Percentiles rank a stretch among this genome's conserved stretches.
Evolutionary conservation across 2,888 invertebrate species (phyloP).

Genomic region (Trissoscelio sp.): DNA sequence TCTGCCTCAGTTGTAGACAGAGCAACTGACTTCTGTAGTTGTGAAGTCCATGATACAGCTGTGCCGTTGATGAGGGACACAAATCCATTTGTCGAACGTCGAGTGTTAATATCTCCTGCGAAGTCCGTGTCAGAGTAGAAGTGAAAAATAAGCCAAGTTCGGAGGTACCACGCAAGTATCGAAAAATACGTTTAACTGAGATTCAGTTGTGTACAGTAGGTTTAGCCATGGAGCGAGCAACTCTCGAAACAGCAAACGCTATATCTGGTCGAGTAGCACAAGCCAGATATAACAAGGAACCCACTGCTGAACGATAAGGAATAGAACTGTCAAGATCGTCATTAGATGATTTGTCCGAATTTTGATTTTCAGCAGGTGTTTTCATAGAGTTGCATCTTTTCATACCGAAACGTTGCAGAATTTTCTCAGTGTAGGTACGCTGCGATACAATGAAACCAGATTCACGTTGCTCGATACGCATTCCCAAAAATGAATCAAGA

Average conservation of each 20-base stretch:
- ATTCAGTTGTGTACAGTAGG: slow-evolving; percentile 19
- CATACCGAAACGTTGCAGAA: slow-evolving; percentile 55
- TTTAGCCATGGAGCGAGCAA: slow-evolving; percentile 58
- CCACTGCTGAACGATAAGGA: slow-evolving; percentile 58
- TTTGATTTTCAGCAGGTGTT: slow-evolving; percentile 63
- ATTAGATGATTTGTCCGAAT: slow-evolving; percentile 34
- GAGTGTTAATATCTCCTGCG: slow-evolving; percentile 29
- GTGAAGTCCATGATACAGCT: slow-evolving; percentile 39
- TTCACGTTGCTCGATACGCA: slow-evolving; percentile 68
- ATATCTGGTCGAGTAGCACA: slow-evolving; percentile 69
- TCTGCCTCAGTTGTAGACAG: too few relatives aligned
- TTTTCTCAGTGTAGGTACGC: slow-evolving; percentile 61
- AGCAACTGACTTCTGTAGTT: too few relatives aligned
- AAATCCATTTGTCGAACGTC: slow-evolving; percentile 43
- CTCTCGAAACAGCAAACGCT: slow-evolving; percentile 69
- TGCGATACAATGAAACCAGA: slow-evolving; percentile 66
- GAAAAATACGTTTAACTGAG: slow-evolving; percentile 36
- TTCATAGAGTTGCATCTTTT: slow-evolving; percentile 56
- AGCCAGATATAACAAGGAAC: slow-evolving; percentile 63
- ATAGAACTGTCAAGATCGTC: slow-evolving; percentile 54
- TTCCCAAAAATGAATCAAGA: slow-evolving; percentile 69
- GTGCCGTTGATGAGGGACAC: slow-evolving; percentile 18
- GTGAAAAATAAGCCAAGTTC: slow-evolving; percentile 20
- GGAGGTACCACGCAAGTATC: slow-evolving; percentile 35
- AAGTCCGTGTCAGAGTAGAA: slow-evolving; percentile 36